Evolutionary conservation across 2,888 invertebrate species (phyloP), one percentile per base, ranked within the genome.

Genomic region (Uropetala carovei): DNA sequence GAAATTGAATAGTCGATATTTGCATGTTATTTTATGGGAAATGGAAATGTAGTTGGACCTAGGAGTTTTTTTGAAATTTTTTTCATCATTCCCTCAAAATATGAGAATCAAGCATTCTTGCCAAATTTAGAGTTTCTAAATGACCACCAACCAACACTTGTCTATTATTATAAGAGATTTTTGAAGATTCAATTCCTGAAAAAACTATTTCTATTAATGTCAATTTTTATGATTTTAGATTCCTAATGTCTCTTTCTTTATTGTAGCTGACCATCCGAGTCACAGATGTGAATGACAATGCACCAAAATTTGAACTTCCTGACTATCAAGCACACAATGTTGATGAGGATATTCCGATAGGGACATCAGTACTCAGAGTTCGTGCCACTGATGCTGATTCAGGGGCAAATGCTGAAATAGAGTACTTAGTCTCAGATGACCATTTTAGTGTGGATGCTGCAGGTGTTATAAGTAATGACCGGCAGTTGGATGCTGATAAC

Each of bases 241-340:
- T 4, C 4, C n/a, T 68, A n/a, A 43, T 43, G 9, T 75, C 60
- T 5, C 92, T 13, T 92, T 92, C 93, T 92, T 93, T 93, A 93
- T 96, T 96, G 81, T 96, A 98, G 98, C 95, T 99, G 86, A 99
- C 98, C 5, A 98, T 99, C 93, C 97, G 98, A 93, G 99, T 99
- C 84, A 98, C 98, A 10, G 99, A 99, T 95, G 98, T 99, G 83
- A 99, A 99, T 95, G 99, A 99, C 95, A 99, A 99, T 95, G 98
- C 98, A 13, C 99, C 99, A 0, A 98, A 98, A 95, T 99, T 98
- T 94, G 99, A 99, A 95, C 95, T 99, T 93, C 99, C 99, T 0
- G 98, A 99, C 95, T 99, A 99, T 95, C 99, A 99, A 95, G 98
- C 99, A 0, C 98, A 99, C 95, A 99, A 99, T 94, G 98, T 99